A percentile compares a stretch with the other conserved stretches of the same genome.
Evolutionary conservation across 2,113 vertebrate genomes (phyloP).

Genomic region (Sceloporus undulatus): DNA sequence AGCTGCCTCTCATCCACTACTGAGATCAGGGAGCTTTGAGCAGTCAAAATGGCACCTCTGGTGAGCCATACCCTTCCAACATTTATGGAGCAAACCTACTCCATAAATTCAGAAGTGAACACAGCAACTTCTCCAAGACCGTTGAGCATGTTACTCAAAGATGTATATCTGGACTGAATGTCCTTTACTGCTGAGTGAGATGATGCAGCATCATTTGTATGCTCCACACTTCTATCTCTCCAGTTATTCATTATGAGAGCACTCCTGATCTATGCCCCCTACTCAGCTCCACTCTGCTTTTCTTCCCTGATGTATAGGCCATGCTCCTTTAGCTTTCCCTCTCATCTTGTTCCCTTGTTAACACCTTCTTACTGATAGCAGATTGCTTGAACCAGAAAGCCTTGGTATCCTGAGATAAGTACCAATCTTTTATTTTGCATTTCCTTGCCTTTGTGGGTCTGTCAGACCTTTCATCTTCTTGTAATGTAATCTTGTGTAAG

Average conservation of each 20-base stretch:
- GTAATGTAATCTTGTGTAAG: slow-evolving; percentile 14
- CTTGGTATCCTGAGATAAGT: background rate
- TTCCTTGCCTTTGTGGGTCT: slow-evolving; percentile 12
- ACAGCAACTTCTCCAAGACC: background rate
- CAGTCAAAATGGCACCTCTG: too few relatives aligned
- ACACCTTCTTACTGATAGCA: background rate
- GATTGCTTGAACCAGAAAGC: background rate
- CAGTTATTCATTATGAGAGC: background rate
- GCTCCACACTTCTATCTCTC: fast-evolving
- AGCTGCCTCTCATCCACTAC: too few relatives aligned
- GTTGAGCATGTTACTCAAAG: background rate
- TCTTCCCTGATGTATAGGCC: background rate
- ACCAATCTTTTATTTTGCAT: background rate
- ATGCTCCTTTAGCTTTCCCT: slow-evolving; percentile 1
- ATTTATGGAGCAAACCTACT: background rate
- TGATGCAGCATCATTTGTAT: background rate
- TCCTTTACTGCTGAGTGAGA: background rate
- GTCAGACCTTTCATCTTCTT: slow-evolving; percentile 2
- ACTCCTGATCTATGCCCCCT: background rate
- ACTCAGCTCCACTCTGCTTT: background rate
- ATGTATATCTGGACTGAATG: background rate
- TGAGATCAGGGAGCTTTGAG: too few relatives aligned
- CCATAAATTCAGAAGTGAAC: background rate
- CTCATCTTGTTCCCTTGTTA: background rate
- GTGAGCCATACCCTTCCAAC: too few relatives aligned